Conservation (phyloP, 1,140 invertebrate species). For the Pygmarrhopalites habei region DNA sequence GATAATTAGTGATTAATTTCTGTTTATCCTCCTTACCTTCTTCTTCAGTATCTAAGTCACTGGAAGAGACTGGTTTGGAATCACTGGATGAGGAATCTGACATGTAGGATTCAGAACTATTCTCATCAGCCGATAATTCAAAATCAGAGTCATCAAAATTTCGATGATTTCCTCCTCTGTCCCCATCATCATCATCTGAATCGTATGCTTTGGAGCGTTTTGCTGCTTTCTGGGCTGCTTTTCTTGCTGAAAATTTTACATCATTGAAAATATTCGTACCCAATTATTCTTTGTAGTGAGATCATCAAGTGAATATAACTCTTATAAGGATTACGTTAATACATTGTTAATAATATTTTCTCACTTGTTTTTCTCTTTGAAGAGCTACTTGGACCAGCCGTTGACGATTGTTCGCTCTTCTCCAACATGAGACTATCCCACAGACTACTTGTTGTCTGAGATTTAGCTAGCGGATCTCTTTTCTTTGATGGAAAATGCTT, state of each 20-base stretch:
- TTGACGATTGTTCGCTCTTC: slow-evolving; percentile 31
- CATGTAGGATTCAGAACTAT: slow-evolving; percentile 17
- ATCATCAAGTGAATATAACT: neutral
- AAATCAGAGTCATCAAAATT: slow-evolving; percentile 42
- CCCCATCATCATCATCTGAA: slow-evolving; percentile 54
- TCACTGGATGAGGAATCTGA: slow-evolving; percentile 22
- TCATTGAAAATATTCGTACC: no score
- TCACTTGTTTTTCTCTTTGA: slow-evolving; percentile 54
- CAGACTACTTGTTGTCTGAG: slow-evolving; percentile 42
- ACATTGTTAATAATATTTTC: neutral
- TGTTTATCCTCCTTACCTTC: slow-evolving; percentile 78
- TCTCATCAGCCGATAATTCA: slow-evolving; percentile 12
- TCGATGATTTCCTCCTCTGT: no score
- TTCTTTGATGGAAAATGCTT: slow-evolving; percentile 89
- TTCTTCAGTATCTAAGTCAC: slow-evolving; percentile 44
- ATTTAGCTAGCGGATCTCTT: slow-evolving; percentile 23
- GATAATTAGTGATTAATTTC: no score
- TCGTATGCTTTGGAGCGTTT: slow-evolving; percentile 60
- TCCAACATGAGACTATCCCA: slow-evolving; percentile 46
- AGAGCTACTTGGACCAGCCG: slow-evolving; percentile 28
- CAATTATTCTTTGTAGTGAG: neutral
- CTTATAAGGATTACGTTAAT: neutral
- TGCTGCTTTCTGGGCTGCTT: slow-evolving; percentile 59
- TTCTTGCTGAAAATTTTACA: slow-evolving; percentile 50
- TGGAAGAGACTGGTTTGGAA: neutral